Conservation (phyloP, 2,797 vertebrate species). For the Mionectes olivaceus region DNA sequence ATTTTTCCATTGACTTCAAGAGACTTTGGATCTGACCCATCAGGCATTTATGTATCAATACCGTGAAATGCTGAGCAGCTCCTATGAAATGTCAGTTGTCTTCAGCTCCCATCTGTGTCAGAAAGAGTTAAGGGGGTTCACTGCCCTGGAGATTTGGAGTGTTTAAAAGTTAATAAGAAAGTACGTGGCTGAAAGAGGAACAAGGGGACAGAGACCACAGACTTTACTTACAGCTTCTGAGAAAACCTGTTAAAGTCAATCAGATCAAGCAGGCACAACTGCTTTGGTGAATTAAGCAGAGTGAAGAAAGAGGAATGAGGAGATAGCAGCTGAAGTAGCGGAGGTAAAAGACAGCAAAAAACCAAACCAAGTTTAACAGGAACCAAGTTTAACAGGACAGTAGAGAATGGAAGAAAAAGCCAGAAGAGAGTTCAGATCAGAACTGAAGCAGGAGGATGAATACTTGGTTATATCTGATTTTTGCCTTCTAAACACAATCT, state of each 20-base stretch:
- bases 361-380: neutral
- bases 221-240: conserved; percentile 28
- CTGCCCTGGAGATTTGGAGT: neutral
- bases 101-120: neutral
- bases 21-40: conserved; percentile 24
- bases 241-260: conserved; percentile 48
- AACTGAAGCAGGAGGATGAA: neutral
- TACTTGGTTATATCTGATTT: neutral
- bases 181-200: neutral
- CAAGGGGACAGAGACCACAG: neutral
- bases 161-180: conserved; percentile 57
- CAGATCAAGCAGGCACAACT: conserved; percentile 25
- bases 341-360: neutral
- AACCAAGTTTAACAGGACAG: neutral
- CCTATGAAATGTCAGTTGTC: neutral
- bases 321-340: neutral
- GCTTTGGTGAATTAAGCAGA: conserved; percentile 39
- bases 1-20: conserved; percentile 44
- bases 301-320: neutral
- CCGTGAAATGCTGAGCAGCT: neutral
- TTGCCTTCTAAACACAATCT: neutral
- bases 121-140: conserved; percentile 14
- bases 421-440: neutral
- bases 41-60: neutral
- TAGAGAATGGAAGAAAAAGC: neutral